Percentiles rank a stretch among this genome's conserved stretches.
Conservation (phyloP, 2,113 vertebrate genomes). For the Morphnarchus princeps region DNA sequence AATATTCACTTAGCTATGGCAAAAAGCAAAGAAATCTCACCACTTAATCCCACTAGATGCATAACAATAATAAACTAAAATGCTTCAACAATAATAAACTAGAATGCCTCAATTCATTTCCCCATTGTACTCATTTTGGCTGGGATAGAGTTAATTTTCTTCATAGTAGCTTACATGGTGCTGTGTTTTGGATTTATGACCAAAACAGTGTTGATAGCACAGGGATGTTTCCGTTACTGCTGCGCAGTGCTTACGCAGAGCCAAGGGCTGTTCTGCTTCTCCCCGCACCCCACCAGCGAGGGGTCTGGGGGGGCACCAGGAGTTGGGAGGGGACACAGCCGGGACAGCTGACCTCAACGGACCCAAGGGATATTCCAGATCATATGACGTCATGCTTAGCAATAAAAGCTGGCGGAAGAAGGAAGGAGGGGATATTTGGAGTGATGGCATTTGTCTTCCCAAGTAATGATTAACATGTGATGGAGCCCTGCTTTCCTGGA, state of each 20-base stretch:
- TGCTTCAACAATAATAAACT: not conserved
- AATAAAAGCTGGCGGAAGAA: not conserved
- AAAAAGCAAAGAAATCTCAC: not conserved
- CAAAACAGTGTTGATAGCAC: not conserved
- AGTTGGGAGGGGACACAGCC: not conserved
- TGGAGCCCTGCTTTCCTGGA: not conserved
- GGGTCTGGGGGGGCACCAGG: not conserved
- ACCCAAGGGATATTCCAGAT: not conserved
- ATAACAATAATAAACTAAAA: not conserved
- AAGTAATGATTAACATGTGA: fast-evolving
- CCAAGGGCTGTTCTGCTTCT: not conserved
- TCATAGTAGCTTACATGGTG: not conserved
- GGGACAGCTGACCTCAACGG: not conserved
- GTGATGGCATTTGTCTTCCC: not conserved
- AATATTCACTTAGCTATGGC: not conserved
- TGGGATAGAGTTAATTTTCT: not conserved
- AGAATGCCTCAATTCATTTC: not conserved
- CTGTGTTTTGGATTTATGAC: not conserved
- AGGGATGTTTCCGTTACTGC: not conserved
- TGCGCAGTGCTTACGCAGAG: fast-evolving
- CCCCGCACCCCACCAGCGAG: fast-evolving
- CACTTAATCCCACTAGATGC: not conserved
- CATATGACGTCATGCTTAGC: not conserved
- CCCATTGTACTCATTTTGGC: not conserved
- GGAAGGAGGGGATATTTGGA: fast-evolving